phyloP scores from a whole-genome alignment of 2,113 vertebrate species.

The Benitochromis conjunctus region DNA sequence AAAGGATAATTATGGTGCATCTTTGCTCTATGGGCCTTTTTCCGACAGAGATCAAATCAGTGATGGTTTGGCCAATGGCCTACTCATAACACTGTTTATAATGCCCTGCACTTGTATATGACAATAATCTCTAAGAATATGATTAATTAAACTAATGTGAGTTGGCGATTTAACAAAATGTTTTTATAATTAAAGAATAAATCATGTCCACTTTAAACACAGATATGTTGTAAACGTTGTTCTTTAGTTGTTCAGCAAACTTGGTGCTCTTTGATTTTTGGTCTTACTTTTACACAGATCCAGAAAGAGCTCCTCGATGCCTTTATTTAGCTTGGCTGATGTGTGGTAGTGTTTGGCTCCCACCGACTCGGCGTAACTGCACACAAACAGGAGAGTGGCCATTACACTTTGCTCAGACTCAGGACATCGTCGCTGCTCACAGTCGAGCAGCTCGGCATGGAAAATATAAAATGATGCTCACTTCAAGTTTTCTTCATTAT shows the following conservation, averaged over 20 bases:
- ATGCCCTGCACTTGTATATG: not conserved
- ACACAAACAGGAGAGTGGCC: not conserved
- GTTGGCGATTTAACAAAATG: not conserved
- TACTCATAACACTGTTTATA: not conserved
- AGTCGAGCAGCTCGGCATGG: not conserved
- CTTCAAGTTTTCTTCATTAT: not conserved
- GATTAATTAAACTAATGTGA: not conserved
- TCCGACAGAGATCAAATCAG: not conserved
- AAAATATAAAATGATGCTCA: not conserved
- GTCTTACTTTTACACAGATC: constrained; percentile 97
- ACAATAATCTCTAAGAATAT: not conserved
- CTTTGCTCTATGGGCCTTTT: not conserved
- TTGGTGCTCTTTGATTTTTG: not conserved
- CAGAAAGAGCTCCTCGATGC: constrained; percentile 98
- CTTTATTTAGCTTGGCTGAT: constrained; percentile 97
- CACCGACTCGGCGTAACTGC: constrained; percentile 94
- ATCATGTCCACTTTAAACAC: not conserved
- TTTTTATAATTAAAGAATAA: too few species aligned
- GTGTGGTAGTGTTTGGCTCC: constrained; percentile 98
- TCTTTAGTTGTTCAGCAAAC: too few species aligned
- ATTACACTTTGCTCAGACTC: not conserved
- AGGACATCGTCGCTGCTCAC: not conserved
- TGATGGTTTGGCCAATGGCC: too few species aligned
- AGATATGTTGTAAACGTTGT: not conserved
- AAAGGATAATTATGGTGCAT: not conserved